Percentiles rank a stretch among this genome's conserved stretches.
These are phyloP conservation scores for Pectinophora gossypiella DNA, from an alignment of 1,140 invertebrate species.

Conservation along the genomic window DNA sequence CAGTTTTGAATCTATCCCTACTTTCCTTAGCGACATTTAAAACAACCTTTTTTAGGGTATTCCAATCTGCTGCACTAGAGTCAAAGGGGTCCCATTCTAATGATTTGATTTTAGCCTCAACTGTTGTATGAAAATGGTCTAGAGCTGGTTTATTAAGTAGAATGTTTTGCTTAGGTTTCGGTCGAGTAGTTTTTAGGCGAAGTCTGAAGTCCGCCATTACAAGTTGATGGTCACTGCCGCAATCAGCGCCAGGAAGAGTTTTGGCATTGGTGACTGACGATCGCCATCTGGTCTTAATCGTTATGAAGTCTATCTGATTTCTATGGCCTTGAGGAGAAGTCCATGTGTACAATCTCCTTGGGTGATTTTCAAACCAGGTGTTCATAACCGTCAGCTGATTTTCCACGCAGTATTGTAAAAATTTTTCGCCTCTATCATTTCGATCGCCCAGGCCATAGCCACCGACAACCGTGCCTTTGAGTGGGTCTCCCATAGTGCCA, in stretches of 20 bases:
- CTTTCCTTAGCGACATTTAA: background rate
- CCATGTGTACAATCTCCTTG: slow-evolving; percentile 1
- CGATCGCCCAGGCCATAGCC: background rate
- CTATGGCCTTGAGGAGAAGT: background rate
- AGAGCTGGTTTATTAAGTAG: background rate
- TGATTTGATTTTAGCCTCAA: background rate
- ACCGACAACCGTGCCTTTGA: background rate
- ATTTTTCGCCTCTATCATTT: slow-evolving; percentile 3
- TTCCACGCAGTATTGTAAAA: slow-evolving; percentile 2
- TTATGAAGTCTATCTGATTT: slow-evolving; percentile 7
- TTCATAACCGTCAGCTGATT: slow-evolving; percentile 1
- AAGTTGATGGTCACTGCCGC: background rate
- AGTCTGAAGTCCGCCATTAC: background rate
- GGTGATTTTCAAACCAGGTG: slow-evolving; percentile 3
- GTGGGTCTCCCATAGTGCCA: background rate
- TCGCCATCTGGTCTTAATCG: slow-evolving; percentile 3
- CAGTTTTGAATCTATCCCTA: background rate
- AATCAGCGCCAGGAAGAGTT: slow-evolving; percentile 12
- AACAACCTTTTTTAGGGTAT: background rate
- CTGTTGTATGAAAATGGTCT: background rate
- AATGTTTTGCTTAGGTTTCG: background rate
- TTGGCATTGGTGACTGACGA: background rate
- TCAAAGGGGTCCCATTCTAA: background rate
- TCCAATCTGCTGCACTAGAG: background rate
- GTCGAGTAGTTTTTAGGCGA: background rate